Evolutionary conservation across 2,888 invertebrate genomes (phyloP).

Genomic region (Selenia dentaria): DNA sequence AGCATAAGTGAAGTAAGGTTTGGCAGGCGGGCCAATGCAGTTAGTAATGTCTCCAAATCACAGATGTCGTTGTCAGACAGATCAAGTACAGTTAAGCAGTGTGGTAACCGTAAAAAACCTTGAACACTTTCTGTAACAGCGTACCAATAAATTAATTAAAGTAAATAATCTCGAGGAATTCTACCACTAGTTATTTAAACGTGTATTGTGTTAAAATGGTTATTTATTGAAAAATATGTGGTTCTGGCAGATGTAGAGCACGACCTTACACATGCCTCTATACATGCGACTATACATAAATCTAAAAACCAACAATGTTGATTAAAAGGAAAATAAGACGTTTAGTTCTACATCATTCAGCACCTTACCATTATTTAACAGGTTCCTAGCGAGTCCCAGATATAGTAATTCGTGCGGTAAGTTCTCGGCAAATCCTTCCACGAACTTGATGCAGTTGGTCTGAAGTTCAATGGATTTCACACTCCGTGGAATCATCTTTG

Average conservation of each 20-base stretch:
- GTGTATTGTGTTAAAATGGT: too few species aligned
- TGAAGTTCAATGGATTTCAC: conserved; percentile 77
- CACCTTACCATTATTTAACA: conserved; percentile 59
- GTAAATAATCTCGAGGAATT: too few species aligned
- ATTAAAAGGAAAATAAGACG: too few species aligned
- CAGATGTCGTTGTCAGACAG: conserved; percentile 85
- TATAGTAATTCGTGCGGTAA: conserved; percentile 70
- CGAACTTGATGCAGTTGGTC: conserved; percentile 67
- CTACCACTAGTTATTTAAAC: too few species aligned
- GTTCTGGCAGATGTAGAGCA: too few species aligned
- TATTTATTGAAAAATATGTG: too few species aligned
- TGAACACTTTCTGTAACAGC: conserved; percentile 48
- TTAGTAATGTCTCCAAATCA: conserved; percentile 66
- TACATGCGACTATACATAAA: too few species aligned
- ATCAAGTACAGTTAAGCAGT: conserved; percentile 68
- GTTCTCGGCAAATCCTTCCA: conserved; percentile 54
- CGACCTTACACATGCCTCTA: too few species aligned
- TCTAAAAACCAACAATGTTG: too few species aligned
- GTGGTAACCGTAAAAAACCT: conserved; percentile 48
- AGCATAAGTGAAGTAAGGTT: conserved; percentile 72
- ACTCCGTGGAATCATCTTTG: conserved; percentile 60
- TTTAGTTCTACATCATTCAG: too few species aligned
- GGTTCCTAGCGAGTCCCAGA: conserved; percentile 81
- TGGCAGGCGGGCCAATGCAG: conserved; percentile 56
- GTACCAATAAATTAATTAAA: background rate